Percentiles rank a stretch among this genome's conserved stretches.
These are phyloP conservation scores for Athalia circularis DNA, from an alignment of 2,888 invertebrate genomes.

Conservation along the genomic window DNA sequence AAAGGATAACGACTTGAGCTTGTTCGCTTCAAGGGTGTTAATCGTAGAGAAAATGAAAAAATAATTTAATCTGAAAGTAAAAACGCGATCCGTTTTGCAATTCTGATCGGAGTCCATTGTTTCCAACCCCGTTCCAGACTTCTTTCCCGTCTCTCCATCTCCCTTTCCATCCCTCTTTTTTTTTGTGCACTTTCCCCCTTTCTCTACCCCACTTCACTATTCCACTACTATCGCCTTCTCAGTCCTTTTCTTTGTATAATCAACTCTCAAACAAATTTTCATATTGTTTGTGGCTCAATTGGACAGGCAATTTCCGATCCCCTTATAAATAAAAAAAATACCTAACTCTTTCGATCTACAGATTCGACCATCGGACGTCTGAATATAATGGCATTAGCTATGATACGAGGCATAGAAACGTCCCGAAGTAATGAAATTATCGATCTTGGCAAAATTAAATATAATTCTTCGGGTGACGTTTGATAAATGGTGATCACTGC, in stretches of 20 bases:
- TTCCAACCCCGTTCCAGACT: slow-evolving; percentile 59
- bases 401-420: not conserved
- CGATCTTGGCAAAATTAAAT: slow-evolving; percentile 45
- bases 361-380: slow-evolving; percentile 1
- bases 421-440: slow-evolving; percentile 2
- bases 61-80: slow-evolving; percentile 72
- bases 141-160: slow-evolving; percentile 38
- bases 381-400: not conserved
- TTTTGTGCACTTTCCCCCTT: slow-evolving; percentile 51
- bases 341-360: not conserved
- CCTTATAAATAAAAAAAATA: not conserved
- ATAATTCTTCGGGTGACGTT: slow-evolving; percentile 38
- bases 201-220: slow-evolving; percentile 46
- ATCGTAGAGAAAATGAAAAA: slow-evolving; percentile 70
- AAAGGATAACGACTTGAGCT: slow-evolving; percentile 42
- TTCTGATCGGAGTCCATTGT: slow-evolving; percentile 70
- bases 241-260: slow-evolving; percentile 69
- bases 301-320: slow-evolving; percentile 70
- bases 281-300: slow-evolving; percentile 73
- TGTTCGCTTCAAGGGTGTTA: slow-evolving; percentile 64
- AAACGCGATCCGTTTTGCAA: slow-evolving; percentile 71
- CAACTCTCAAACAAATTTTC: slow-evolving; percentile 73
- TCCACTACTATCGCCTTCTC: slow-evolving; percentile 49
- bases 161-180: slow-evolving; percentile 43
- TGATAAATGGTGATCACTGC: slow-evolving; percentile 46